Evolutionary conservation across 2,797 vertebrate genomes (phyloP).

Genomic region (Pseudochaenichthys georgianus): DNA sequence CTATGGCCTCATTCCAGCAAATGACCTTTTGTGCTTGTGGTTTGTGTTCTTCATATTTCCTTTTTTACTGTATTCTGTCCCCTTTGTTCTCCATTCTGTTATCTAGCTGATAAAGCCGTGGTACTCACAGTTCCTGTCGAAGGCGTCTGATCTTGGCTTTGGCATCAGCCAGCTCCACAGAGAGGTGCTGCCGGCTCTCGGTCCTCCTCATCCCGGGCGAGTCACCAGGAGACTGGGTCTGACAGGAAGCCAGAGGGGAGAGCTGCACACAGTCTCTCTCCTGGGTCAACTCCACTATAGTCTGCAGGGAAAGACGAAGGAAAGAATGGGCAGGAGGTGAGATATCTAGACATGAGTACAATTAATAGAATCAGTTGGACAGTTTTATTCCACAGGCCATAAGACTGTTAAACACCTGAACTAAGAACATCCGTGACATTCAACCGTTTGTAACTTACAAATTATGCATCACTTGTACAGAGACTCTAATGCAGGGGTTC

Average conservation of each 20-base stretch:
- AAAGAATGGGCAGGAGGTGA: not conserved
- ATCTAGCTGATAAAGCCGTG: conserved; percentile 17
- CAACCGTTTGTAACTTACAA: too few relatives aligned
- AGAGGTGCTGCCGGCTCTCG: conserved; percentile 96
- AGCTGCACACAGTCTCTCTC: conserved; percentile 93
- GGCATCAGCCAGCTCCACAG: conserved; percentile 96
- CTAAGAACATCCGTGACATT: too few relatives aligned
- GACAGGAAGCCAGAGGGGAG: conserved; percentile 84
- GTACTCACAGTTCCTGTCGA: conserved; percentile 96
- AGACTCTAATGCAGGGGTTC: too few relatives aligned
- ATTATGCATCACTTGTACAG: too few relatives aligned
- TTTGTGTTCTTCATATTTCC: not conserved
- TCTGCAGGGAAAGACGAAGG: conserved; percentile 77
- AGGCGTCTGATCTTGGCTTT: conserved; percentile 96
- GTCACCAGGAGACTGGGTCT: conserved; percentile 90
- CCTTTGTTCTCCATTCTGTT: conserved; percentile 8
- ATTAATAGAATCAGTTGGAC: not conserved
- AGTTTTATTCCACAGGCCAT: too few relatives aligned
- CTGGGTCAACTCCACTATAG: conserved; percentile 94
- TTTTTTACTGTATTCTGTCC: conserved; percentile 11
- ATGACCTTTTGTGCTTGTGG: not conserved
- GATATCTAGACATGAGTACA: not conserved
- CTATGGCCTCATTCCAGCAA: not conserved
- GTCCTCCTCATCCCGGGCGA: conserved; percentile 96
- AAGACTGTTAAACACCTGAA: too few relatives aligned